Base-by-base conservation (phyloP, 1,140 invertebrate species). In the Euwallacea fornicatus region DNA sequence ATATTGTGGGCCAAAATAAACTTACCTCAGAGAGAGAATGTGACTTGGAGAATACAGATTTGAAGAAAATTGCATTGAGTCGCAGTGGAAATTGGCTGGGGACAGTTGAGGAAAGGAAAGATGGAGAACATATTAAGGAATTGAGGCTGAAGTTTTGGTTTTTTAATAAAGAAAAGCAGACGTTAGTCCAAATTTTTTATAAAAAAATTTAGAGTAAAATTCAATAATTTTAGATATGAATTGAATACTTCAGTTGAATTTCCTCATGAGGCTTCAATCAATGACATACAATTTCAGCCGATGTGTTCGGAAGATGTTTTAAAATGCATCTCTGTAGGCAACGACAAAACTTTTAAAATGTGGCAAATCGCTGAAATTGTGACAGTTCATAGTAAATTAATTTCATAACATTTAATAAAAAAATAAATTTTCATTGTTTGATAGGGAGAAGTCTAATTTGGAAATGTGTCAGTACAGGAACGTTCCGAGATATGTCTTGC, bases 71-170 rank as follows among this genome's bases (percentile, higher is more conserved):
- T 44, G 87, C 89, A 0, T 84, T 95, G 60, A 89, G 87, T 78
- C 82, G 84, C 53, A 81, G 85, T 80, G 90, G 91, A 0, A 76
- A 82, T n/a, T 95, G 93, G 93, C 83, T 95, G 82, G 91, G 88
- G 15, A 94, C 92, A 0, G 85, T 90, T 7, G 92, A 95, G 81
- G 83, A 86, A 56, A 85, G 90, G 74, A 81, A 85, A 72, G 84
- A 87, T 71, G 81, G 83, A 54, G 81, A 86, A 68, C 85, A 86
- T 2, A 81, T 78, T 42, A 82, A 85, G 6, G 91, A 94, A 82
- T 82, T 90, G 0, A 81, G 88, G 47, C 80, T 96, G 0, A 95
- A 95, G 78, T 94, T 94, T 81, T 96, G 93, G 93, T 77, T 85
- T 59, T 94, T 86, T 77, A 81, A 89, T 72, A 73, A 79, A 2